These are phyloP conservation scores for Sorex maritimensis DNA, from an alignment of 2,797 vertebrate species.

Conservation along the genomic window DNA sequence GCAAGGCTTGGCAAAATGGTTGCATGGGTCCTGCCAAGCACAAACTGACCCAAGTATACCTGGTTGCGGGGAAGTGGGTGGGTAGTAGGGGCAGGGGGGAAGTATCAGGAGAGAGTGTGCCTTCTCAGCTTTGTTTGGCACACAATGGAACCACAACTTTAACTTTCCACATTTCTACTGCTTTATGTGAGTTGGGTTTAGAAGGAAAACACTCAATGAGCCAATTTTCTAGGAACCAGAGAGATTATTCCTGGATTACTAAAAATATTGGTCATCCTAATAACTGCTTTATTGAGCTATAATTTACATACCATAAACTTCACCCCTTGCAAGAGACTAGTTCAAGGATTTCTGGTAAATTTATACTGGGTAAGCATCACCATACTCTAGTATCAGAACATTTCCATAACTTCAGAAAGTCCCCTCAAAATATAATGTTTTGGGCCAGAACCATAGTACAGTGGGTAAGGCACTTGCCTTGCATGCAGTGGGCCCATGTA, in stretches of 20 bases:
- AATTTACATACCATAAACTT: constrained; percentile 70
- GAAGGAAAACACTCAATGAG: constrained; percentile 39
- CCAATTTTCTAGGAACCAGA: constrained; percentile 63
- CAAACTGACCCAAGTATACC: not conserved
- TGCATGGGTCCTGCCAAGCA: not conserved
- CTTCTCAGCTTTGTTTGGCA: not conserved
- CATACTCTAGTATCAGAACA: not conserved
- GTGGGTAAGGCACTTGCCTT: too few relatives aligned
- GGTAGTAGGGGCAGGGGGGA: not conserved
- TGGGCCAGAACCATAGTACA: not conserved
- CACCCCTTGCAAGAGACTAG: not conserved
- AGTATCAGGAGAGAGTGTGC: not conserved
- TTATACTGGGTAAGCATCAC: not conserved
- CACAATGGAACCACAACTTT: not conserved
- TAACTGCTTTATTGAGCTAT: constrained; percentile 38
- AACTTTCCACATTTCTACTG: constrained; percentile 35
- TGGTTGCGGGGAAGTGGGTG: not conserved
- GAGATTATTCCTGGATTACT: constrained; percentile 62
- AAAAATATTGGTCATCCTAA: not conserved
- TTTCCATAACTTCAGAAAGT: constrained; percentile 12
- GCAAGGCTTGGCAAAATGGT: not conserved
- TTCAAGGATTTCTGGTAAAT: constrained; percentile 60
- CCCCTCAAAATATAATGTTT: not conserved
- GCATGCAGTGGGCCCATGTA: too few relatives aligned
- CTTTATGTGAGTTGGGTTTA: constrained; percentile 59